A percentile compares a stretch with the other conserved stretches of the same genome.
phyloP scores from a whole-genome alignment of 2,888 invertebrate genomes.

The Eledona agricola region DNA sequence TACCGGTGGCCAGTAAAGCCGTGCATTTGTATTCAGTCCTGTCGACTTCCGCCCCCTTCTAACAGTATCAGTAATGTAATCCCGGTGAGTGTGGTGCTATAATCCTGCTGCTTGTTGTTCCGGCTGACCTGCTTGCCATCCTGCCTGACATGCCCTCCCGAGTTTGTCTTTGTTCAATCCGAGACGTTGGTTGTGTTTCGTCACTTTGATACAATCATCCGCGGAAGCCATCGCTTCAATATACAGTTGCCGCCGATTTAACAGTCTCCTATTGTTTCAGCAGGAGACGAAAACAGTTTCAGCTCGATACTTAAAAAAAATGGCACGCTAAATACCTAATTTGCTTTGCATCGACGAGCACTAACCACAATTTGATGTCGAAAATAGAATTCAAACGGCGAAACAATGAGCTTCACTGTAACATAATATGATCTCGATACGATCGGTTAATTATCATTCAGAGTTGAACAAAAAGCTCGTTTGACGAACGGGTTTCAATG shows the following conservation, averaged over 20 bases:
- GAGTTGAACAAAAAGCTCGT: no score
- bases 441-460: no score
- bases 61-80: conserved; percentile 49
- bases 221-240: conserved; percentile 31
- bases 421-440: no score
- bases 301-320: conserved; percentile 17
- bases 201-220: conserved; percentile 33
- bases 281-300: no score
- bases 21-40: conserved; percentile 45
- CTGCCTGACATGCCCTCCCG: conserved; percentile 42
- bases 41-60: conserved; percentile 43
- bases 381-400: no score
- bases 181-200: conserved; percentile 16
- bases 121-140: conserved; percentile 47
- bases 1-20: conserved; percentile 36
- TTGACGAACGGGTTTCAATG: no score
- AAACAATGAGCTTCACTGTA: conserved; percentile 5
- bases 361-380: no score
- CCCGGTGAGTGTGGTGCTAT: conserved; percentile 46
- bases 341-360: background rate
- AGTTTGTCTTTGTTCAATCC: conserved; percentile 40
- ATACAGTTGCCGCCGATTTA: conserved; percentile 27
- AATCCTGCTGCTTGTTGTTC: conserved; percentile 46
- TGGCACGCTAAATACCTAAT: background rate
- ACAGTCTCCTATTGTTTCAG: conserved; percentile 14